Conservation (phyloP, 37 sponge, comb jelly and placozoan species). For the Beroe ovata region DNA sequence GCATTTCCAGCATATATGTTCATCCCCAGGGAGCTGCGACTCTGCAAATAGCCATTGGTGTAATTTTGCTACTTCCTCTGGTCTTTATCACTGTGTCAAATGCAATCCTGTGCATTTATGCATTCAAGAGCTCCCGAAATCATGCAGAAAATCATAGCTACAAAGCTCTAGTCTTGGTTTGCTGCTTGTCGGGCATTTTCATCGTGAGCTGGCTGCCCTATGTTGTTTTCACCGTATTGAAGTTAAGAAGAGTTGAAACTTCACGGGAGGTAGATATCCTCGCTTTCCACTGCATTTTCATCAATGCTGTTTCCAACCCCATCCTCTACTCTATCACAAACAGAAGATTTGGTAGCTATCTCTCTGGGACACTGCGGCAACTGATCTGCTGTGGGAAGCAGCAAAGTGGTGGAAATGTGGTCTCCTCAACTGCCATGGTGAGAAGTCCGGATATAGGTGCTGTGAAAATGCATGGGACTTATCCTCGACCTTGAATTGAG, state of each 20-base stretch:
- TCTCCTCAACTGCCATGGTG: too few species aligned
- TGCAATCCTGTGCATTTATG: background rate
- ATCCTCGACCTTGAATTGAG: too few species aligned
- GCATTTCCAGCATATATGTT: conserved; percentile 1
- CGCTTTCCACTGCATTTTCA: conserved; percentile 38
- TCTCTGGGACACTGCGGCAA: background rate
- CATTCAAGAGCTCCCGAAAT: background rate
- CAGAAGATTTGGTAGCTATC: background rate
- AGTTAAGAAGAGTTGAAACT: background rate
- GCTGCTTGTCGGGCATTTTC: background rate
- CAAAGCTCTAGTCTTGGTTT: conserved; percentile 24
- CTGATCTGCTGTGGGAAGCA: background rate
- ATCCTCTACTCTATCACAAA: conserved; percentile 53
- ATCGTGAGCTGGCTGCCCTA: conserved; percentile 30
- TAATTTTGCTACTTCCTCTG: background rate
- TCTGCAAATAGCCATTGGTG: background rate
- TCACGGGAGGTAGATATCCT: background rate
- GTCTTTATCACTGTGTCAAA: background rate
- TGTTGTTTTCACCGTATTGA: background rate
- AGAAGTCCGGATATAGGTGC: too few species aligned
- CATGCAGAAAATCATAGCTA: background rate
- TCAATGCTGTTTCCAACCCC: conserved; percentile 27
- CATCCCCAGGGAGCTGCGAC: background rate
- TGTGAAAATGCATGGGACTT: too few species aligned
- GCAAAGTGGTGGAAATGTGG: too few species aligned